Evolutionary conservation across 37 sponge, comb jelly and placozoan genomes (phyloP).

Genomic region (Hormiphora californensis): DNA sequence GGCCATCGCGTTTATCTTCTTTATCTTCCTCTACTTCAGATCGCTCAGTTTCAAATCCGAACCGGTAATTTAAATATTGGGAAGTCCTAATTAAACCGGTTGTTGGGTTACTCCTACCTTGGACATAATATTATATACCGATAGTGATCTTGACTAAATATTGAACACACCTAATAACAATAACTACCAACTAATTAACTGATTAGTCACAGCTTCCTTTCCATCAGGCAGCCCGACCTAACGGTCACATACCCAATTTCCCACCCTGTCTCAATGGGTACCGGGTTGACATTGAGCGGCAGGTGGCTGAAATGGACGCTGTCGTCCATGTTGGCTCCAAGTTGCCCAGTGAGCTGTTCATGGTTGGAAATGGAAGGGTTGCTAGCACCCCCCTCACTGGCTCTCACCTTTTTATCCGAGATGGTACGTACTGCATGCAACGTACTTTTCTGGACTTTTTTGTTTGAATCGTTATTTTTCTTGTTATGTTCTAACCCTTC

Average conservation of each 20-base stretch:
- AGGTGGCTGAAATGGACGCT: neutral
- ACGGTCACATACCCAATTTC: neutral
- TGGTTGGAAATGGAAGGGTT: slow-evolving; percentile 16
- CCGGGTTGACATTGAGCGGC: neutral
- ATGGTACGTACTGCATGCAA: neutral
- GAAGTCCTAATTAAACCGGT: neutral
- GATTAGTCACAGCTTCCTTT: neutral
- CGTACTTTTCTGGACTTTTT: too few species aligned
- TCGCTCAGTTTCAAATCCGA: slow-evolving; percentile 8
- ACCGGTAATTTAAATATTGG: neutral
- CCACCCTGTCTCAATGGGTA: slow-evolving; percentile 43
- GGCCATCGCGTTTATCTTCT: neutral
- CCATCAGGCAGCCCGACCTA: neutral
- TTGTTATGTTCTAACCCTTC: too few species aligned
- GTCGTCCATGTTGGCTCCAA: slow-evolving; percentile 11
- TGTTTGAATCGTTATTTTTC: too few species aligned
- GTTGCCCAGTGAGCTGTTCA: neutral
- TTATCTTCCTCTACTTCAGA: slow-evolving; percentile 12
- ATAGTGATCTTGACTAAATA: neutral
- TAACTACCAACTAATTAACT: neutral
- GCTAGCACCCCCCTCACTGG: slow-evolving; percentile 20
- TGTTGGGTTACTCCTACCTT: neutral
- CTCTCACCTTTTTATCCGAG: slow-evolving; percentile 1
- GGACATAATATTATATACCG: neutral
- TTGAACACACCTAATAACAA: neutral